phyloP scores from a whole-genome alignment of 30 jellyfish, hydroid and myxozoan genomes.

The Haliclystus octoradiatus region DNA sequence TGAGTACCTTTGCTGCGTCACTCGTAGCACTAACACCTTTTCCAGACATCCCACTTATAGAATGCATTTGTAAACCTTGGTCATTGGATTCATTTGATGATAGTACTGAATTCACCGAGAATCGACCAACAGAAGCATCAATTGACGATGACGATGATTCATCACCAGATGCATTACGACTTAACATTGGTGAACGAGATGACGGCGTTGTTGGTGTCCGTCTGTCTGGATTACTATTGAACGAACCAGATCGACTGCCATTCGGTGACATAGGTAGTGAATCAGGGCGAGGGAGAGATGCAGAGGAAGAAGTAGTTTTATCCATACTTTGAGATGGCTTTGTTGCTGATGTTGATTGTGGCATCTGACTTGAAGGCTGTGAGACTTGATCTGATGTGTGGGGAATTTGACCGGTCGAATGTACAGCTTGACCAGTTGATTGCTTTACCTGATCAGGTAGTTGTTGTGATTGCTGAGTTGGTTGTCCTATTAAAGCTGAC shows the following conservation, averaged over 20 bases:
- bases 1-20: not conserved
- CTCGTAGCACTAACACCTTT: not conserved
- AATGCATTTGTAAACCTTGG: not conserved
- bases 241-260: not conserved
- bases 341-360: too few species aligned
- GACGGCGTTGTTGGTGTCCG: not conserved
- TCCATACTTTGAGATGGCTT: not conserved
- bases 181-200: not conserved
- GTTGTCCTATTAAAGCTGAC: too few species aligned
- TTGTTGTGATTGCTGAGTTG: not conserved
- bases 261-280: not conserved
- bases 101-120: not conserved
- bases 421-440: too few species aligned
- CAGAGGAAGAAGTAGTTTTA: not conserved
- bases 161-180: slow-evolving; percentile 2
- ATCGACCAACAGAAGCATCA: not conserved
- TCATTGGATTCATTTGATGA: not conserved
- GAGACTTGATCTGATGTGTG: not conserved
- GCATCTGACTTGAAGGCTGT: too few species aligned
- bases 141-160: not conserved
- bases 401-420: too few species aligned
- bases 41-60: slow-evolving; percentile 3
- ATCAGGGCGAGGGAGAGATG: not conserved
- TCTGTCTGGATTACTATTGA: not conserved
- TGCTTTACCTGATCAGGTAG: too few species aligned